Evolutionary conservation across 2,888 invertebrate genomes (phyloP).

Genomic region (Agrochola lychnidis): DNA sequence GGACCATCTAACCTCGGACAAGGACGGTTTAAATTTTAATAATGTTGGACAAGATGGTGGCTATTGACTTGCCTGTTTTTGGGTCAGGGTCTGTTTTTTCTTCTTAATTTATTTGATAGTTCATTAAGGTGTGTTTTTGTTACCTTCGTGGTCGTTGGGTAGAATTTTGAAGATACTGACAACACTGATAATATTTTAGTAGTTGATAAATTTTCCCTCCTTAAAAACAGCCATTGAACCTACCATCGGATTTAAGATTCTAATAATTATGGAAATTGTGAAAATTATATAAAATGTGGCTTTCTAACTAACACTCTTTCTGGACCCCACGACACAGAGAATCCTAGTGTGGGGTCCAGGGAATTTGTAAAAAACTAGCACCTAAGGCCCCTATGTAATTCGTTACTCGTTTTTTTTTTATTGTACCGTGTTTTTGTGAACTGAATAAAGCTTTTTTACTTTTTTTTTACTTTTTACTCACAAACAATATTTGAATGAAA

Average conservation of each 20-base stretch:
- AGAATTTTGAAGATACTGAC: not conserved
- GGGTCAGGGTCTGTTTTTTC: constrained; percentile 24
- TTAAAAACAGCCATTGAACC: not conserved
- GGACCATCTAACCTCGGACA: constrained; percentile 8
- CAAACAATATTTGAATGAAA: too few species aligned
- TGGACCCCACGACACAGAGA: too few species aligned
- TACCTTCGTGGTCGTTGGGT: not conserved
- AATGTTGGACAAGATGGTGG: constrained; percentile 33
- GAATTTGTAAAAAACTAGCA: too few species aligned
- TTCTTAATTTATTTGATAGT: constrained; percentile 24
- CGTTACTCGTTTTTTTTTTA: too few species aligned
- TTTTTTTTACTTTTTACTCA: too few species aligned
- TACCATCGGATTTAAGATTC: not conserved
- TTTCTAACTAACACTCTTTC: too few species aligned
- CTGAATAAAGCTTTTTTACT: too few species aligned
- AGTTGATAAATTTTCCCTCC: not conserved
- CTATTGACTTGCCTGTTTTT: constrained; percentile 3
- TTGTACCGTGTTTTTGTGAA: too few species aligned
- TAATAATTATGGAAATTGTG: too few species aligned
- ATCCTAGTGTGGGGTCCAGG: too few species aligned
- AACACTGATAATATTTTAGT: not conserved
- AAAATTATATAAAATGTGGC: not conserved
- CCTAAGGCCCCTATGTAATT: too few species aligned
- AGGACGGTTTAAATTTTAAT: constrained; percentile 37
- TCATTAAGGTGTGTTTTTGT: constrained; percentile 25